Base-by-base conservation (phyloP, 1,140 invertebrate genomes). In the Drosophila saltans region DNA sequence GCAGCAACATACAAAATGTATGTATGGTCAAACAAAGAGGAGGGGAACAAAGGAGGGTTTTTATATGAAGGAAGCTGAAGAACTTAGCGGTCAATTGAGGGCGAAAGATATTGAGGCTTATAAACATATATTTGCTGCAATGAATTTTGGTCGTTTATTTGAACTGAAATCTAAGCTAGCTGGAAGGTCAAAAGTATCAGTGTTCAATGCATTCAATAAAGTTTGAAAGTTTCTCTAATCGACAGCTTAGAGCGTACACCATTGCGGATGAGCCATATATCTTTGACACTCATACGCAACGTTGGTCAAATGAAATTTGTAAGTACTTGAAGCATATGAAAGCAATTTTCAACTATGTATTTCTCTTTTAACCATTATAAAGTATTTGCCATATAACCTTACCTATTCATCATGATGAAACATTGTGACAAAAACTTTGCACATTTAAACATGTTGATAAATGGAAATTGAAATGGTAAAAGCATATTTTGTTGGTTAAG, bases 21-120 rank as follows among this genome's bases (percentile, higher is more conserved):
- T 10, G 21, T 52, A 24, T 52, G 45, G 45, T n/a, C 33, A 36
- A 36, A 56, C 33, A 36, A 36, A 55, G 30, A 30, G 39, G 28
- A 30, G 4, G 28, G 4, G 4, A 30, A 30, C 41, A 61, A 33
- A 41, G 16, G 39, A 8, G 57, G 5, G 66, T 10, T 24, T 16
- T 11, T 30, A 4, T 30, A 4, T 30, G 6, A 39, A 8, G 21
- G 8, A 24, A n/a, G 28, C 40, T 33, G 24, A 30, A 56, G 48
- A 58, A 26, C 73, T 43, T n/a, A 21, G 16, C 45, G 74, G 75
- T 78, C 69, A 78, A 78, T 78, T 30, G 75, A 58, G 61, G 41
- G 56, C 21, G 7, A 8, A 21, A 24, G 36, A 28, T 26, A 7
- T 56, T 65, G 48, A 40, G 43, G 63, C 57, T 60, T 36, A 61